A percentile compares a stretch with the other conserved stretches of the same genome.
Conservation (phyloP, 2,113 vertebrate species). For the Tauraco erythrolophus region DNA sequence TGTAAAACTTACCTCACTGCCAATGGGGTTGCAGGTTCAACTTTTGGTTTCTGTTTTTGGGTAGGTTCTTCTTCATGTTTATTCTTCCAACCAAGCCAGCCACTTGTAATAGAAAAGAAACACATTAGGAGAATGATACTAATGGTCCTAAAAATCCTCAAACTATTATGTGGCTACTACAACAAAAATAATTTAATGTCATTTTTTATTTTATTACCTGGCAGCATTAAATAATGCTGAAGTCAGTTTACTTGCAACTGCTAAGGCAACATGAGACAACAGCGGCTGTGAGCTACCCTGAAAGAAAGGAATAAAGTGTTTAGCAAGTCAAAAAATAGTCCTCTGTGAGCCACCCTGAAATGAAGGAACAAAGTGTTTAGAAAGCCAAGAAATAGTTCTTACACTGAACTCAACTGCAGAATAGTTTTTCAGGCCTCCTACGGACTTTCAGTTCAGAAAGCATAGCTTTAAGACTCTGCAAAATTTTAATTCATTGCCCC, state of each 20-base stretch:
- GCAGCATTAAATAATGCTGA: constrained; percentile 96
- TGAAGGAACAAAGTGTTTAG: constrained; percentile 1
- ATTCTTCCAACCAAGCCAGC: constrained; percentile 97
- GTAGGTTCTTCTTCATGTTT: constrained; percentile 89
- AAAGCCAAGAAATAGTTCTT: constrained; percentile 33
- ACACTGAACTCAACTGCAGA: constrained; percentile 26
- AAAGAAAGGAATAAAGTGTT: constrained; percentile 10
- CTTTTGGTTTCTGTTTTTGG: constrained; percentile 94
- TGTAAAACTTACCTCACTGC: constrained; percentile 83
- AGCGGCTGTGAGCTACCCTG: constrained; percentile 95
- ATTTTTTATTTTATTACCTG: constrained; percentile 80
- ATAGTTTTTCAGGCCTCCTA: constrained; percentile 29
- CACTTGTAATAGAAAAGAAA: constrained; percentile 77
- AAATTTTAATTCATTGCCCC: constrained; percentile 26
- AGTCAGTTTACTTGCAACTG: constrained; percentile 97
- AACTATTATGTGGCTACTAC: background rate
- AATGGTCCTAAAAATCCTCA: background rate
- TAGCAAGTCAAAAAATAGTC: background rate
- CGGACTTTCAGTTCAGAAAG: constrained; percentile 10
- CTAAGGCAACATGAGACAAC: constrained; percentile 95
- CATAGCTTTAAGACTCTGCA: constrained; percentile 26
- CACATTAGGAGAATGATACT: background rate
- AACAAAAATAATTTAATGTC: background rate
- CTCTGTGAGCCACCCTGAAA: constrained; percentile 85
- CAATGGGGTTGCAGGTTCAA: constrained; percentile 91